Evolutionary conservation across 2,113 vertebrate genomes (phyloP).

Genomic region (Puntigrus tetrazona): DNA sequence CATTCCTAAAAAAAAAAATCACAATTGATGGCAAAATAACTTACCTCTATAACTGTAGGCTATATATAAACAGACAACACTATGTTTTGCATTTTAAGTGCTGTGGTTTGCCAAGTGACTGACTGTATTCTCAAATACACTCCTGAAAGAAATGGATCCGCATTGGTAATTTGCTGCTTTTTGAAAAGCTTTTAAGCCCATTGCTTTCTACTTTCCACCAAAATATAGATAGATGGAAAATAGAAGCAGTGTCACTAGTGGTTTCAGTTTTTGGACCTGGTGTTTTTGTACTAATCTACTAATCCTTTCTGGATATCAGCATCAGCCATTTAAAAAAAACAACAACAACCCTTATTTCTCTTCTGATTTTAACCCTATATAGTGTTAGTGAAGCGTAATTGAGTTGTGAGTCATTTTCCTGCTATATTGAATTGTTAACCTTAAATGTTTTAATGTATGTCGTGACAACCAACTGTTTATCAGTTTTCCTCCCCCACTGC

Average conservation of each 20-base stretch:
- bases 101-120: background rate
- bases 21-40: background rate
- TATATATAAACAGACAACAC: background rate
- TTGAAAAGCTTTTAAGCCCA: conserved; percentile 50
- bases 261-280: background rate
- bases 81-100: background rate
- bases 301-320: conserved; percentile 2
- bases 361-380: conserved; percentile 9
- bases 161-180: conserved; percentile 15
- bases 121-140: conserved; percentile 18
- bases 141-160: conserved; percentile 55
- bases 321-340: background rate
- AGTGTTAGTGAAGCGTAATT: conserved; percentile 53
- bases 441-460: conserved; percentile 62
- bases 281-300: background rate
- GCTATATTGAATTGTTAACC: conserved; percentile 63
- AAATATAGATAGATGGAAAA: background rate
- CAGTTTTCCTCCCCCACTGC: conserved; percentile 58
- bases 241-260: background rate
- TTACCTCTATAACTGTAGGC: background rate
- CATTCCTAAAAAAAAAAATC: background rate
- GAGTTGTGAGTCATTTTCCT: conserved; percentile 57
- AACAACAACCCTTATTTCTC: background rate
- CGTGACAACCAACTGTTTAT: conserved; percentile 67
- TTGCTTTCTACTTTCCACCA: conserved; percentile 33